These are phyloP conservation scores for Collichthys lucidus DNA, from an alignment of 2,113 vertebrate genomes.

Conservation along the genomic window DNA sequence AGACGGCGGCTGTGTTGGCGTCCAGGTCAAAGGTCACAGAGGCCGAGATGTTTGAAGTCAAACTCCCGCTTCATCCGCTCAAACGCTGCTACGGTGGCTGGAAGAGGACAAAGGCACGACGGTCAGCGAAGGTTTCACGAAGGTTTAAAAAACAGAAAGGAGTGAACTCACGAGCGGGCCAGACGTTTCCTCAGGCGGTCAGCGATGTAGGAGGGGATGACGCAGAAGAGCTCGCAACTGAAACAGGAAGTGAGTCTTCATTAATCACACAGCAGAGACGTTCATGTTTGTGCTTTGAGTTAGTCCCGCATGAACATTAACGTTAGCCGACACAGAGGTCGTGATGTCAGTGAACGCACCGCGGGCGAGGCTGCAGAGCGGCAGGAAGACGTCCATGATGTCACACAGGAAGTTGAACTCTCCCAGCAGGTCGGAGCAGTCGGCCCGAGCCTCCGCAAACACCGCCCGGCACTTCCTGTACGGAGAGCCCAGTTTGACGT, in stretches of 20 bases:
- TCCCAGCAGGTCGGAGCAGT: constrained; percentile 81
- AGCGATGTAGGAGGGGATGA: constrained; percentile 87
- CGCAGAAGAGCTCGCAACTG: constrained; percentile 87
- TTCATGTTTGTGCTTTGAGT: too few species aligned
- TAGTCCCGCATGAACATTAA: too few species aligned
- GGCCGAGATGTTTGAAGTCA: constrained; percentile 89
- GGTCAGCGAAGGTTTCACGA: fast-evolving
- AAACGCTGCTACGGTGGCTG: constrained; percentile 83
- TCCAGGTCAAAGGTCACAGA: constrained; percentile 79
- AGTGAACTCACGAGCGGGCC: constrained; percentile 82
- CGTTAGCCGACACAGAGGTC: background rate
- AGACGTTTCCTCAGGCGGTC: constrained; percentile 75
- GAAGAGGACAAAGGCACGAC: background rate
- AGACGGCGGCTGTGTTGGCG: constrained; percentile 83
- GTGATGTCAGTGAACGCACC: constrained; percentile 67
- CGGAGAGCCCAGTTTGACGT: constrained; percentile 85
- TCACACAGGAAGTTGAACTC: constrained; percentile 85
- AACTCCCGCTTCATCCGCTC: constrained; percentile 86
- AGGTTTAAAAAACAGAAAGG: background rate
- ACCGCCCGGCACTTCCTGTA: constrained; percentile 82
- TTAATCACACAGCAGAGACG: too few species aligned
- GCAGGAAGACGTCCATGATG: constrained; percentile 80
- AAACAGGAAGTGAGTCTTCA: background rate
- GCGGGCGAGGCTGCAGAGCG: constrained; percentile 82
- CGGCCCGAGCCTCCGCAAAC: constrained; percentile 79